These are phyloP conservation scores for Agrochola lychnidis DNA, from an alignment of 2,888 invertebrate species.

Conservation along the genomic window DNA sequence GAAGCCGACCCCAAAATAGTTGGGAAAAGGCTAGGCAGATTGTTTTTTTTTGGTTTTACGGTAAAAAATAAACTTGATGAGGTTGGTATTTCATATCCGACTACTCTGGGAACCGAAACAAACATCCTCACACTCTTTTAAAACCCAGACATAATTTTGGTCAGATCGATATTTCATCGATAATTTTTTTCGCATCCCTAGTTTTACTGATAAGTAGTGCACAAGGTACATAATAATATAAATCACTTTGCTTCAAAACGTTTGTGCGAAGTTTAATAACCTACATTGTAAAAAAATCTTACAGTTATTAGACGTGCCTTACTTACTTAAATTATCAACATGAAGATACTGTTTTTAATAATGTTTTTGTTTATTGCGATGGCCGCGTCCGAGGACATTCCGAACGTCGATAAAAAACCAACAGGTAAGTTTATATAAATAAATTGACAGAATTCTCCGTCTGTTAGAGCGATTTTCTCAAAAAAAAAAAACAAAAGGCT, in stretches of 20 bases:
- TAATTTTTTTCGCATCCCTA: slow-evolving; percentile 13
- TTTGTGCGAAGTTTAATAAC: neutral
- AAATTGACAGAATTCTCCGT: too few relatives aligned
- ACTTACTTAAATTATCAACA: neutral
- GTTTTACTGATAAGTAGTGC: neutral
- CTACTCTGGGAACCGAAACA: too few relatives aligned
- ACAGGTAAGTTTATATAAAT: slow-evolving; percentile 21
- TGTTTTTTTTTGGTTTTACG: too few relatives aligned
- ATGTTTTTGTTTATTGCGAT: slow-evolving; percentile 23
- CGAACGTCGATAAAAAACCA: neutral
- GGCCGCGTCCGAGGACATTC: neutral
- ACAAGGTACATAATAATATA: neutral
- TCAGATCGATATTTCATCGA: slow-evolving; percentile 6
- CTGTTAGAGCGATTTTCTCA: too few relatives aligned
- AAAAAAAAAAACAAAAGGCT: too few relatives aligned
- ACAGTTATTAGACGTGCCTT: neutral
- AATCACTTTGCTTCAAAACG: slow-evolving; percentile 2
- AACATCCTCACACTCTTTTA: too few relatives aligned
- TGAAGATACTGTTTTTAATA: slow-evolving; percentile 28
- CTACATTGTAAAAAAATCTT: neutral
- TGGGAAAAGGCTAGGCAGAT: too few relatives aligned
- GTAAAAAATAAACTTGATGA: fast-evolving
- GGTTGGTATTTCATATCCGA: too few relatives aligned
- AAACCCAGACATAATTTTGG: neutral
- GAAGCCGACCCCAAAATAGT: too few relatives aligned